Percentiles rank a stretch among this genome's conserved stretches.
Evolutionary conservation across 2,113 vertebrate genomes (phyloP).

Genomic region (Gymnobelideus leadbeateri): DNA sequence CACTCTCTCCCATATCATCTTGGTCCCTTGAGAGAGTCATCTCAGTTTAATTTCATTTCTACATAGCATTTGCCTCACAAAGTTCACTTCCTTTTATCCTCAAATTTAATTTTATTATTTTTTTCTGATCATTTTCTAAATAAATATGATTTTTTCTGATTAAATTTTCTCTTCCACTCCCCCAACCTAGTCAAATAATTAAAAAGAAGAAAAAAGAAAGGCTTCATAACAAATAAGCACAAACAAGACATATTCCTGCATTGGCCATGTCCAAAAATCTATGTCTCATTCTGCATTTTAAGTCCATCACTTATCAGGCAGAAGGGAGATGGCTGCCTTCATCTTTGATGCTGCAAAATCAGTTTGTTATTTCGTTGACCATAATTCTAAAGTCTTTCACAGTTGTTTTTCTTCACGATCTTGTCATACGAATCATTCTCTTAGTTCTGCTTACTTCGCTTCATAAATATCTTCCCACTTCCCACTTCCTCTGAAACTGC

Average conservation of each 20-base stretch:
- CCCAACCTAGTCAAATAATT: not conserved
- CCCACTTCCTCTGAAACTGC: not conserved
- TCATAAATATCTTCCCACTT: not conserved
- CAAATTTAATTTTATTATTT: not conserved
- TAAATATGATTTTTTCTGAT: not conserved
- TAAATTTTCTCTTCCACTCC: not conserved
- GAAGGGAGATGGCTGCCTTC: not conserved
- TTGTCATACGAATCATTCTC: not conserved
- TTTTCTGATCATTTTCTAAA: not conserved
- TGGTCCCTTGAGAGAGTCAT: not conserved
- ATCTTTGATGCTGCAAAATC: not conserved
- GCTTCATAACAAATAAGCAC: not conserved
- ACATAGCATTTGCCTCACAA: not conserved
- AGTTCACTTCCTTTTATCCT: not conserved
- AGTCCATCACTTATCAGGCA: not conserved
- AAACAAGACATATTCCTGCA: not conserved
- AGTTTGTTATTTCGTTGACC: not conserved
- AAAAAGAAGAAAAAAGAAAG: not conserved
- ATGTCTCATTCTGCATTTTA: no score
- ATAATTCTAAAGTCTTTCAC: not conserved
- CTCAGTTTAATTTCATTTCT: not conserved
- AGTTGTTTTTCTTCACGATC: not conserved
- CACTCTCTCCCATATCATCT: not conserved
- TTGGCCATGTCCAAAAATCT: not conserved
- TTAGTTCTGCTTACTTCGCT: not conserved